These are phyloP conservation scores for Aplocera efformata DNA, from an alignment of 2,888 invertebrate genomes.

Conservation along the genomic window DNA sequence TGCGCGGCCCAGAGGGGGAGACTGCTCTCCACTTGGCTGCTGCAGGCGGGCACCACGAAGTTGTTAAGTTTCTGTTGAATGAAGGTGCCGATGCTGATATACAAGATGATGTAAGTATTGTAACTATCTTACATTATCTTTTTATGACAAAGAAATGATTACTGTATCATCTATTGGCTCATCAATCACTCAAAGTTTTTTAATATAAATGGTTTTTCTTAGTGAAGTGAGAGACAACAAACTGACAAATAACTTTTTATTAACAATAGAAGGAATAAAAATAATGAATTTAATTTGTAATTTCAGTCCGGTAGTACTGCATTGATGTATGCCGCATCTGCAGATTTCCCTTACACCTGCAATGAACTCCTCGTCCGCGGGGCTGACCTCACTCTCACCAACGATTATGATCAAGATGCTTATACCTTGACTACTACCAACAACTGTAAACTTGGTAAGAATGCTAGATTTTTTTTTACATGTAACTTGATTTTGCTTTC, in stretches of 20 bases:
- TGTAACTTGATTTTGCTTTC: too few species aligned
- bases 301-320: conserved; percentile 91
- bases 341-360: conserved; percentile 94
- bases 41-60: conserved; percentile 93
- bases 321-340: conserved; percentile 94
- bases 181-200: too few species aligned
- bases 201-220: too few species aligned
- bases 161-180: too few species aligned
- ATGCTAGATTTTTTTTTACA: too few species aligned
- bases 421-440: conserved; percentile 88
- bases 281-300: too few species aligned
- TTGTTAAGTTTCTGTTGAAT: conserved; percentile 88
- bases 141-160: too few species aligned
- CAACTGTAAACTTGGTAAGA: conserved; percentile 75
- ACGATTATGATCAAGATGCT: conserved; percentile 91
- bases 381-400: conserved; percentile 89
- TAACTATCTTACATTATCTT: not conserved
- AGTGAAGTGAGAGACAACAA: too few species aligned
- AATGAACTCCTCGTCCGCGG: conserved; percentile 90
- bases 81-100: conserved; percentile 90
- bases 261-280: not conserved
- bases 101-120: conserved; percentile 86
- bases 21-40: conserved; percentile 90
- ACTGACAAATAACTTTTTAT: not conserved
- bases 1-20: conserved; percentile 88